Percentiles rank a stretch among this genome's conserved stretches.
Conservation (phyloP, 53 echinoderm and acorn worm species). For the Apostichopus leukothele region DNA sequence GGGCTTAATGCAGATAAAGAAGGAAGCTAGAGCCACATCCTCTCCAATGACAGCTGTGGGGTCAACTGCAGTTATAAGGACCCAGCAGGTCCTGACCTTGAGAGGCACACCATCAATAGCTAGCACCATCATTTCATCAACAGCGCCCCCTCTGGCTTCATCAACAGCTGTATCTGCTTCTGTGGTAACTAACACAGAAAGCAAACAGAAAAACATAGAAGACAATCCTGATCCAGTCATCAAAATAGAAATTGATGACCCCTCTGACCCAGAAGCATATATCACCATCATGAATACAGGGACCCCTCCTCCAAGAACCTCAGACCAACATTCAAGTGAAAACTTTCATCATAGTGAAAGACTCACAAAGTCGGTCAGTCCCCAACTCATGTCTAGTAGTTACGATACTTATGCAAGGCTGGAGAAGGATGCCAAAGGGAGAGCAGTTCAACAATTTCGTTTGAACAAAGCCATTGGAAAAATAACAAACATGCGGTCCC, state of each 20-base stretch:
- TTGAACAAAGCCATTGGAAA: constrained; percentile 42
- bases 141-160: neutral
- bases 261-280: neutral
- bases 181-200: neutral
- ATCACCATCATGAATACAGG: neutral
- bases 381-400: constrained; percentile 21
- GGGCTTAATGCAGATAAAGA: constrained; percentile 28
- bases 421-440: constrained; percentile 9
- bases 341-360: neutral
- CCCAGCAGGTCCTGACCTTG: constrained; percentile 16
- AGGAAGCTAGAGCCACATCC: constrained; percentile 4
- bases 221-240: neutral
- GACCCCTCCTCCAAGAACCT: constrained; percentile 2
- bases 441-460: constrained; percentile 37
- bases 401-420: neutral
- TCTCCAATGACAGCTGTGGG: constrained; percentile 18
- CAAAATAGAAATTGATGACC: constrained; percentile 42
- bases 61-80: constrained; percentile 7
- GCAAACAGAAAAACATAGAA: neutral
- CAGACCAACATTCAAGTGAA: constrained; percentile 1
- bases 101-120: constrained; percentile 1
- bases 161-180: too few species aligned
- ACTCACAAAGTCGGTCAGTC: constrained; percentile 36
- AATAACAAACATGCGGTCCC: constrained; percentile 34
- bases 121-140: neutral